Evolutionary conservation across 2,888 invertebrate species (phyloP), one percentile per base, ranked within the genome.

Genomic region (Coenonympha glycerion): DNA sequence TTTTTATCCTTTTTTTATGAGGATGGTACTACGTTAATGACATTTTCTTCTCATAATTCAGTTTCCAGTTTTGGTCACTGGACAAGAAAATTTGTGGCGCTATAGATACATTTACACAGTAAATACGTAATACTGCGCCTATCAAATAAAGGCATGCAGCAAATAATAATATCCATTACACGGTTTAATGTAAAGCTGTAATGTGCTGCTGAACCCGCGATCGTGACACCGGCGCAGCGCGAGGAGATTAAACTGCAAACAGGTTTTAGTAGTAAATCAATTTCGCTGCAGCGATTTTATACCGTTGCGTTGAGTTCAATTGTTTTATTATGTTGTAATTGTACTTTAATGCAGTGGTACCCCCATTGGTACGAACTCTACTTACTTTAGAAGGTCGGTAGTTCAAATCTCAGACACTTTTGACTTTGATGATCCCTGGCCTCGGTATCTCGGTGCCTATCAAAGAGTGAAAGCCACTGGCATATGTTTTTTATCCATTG

Each of bases 181-280:
- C 44, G 4, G 31, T 44, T 44, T 31, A 44, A 44, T 44, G 44
- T 44, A 31, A 31, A 68, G 66, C 67, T 69, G 66, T 76, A 77
- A 76, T 74, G 65, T 76, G 61, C 65, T 59, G 70, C 68, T 81
- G 79, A 81, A 79, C 67, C 77, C 72, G 63, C 73, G 71, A 69
- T 76, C 85, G 85, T 85, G 85, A 76, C 79, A 67, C 66, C 65
- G 64, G 58, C 66, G 64, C 63, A 64, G 68, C 65, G 63, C 63
- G 68, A 60, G 60, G 76, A 79, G 84, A 83, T 85, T 85, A 83
- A 73, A 78, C 68, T 59, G 71, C 77, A 82, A 82, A 83, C 74
- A 81, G 73, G 74, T 68, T 79, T 82, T 76, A 73, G 69, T 66
- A 69, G 74, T 76, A 74, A 74, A 79, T 80, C 77, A 77, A 71